These are phyloP conservation scores for Pipistrellus pygmaeus DNA, from an alignment of 2,797 vertebrate species.

Conservation along the genomic window DNA sequence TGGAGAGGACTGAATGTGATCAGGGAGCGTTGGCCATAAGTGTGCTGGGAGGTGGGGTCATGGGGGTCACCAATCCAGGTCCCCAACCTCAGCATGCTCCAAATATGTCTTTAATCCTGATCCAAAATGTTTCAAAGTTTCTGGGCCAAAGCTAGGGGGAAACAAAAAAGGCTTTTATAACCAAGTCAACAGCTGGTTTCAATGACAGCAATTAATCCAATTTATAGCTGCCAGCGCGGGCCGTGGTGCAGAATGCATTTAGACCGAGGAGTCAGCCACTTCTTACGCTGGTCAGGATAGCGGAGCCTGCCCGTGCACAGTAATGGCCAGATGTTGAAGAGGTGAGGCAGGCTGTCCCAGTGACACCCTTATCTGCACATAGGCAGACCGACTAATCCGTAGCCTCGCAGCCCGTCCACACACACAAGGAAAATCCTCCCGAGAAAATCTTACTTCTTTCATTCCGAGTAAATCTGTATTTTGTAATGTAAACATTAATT, in stretches of 20 bases:
- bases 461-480: background rate
- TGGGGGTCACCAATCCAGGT: background rate
- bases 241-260: background rate
- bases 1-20: background rate
- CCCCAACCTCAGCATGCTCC: too few species aligned
- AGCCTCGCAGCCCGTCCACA: background rate
- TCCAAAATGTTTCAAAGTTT: background rate
- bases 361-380: background rate
- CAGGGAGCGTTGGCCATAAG: background rate
- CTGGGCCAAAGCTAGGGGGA: background rate
- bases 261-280: background rate
- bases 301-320: background rate
- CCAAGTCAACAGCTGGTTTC: slow-evolving; percentile 31
- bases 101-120: background rate
- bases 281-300: background rate
- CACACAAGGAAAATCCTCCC: background rate
- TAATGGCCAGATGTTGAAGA: background rate
- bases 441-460: background rate
- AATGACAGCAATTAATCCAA: slow-evolving; percentile 37
- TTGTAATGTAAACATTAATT: background rate
- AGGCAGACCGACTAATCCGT: background rate
- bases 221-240: background rate
- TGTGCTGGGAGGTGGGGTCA: background rate
- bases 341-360: background rate
- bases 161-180: slow-evolving; percentile 2